Conservation (phyloP, 2,888 invertebrate genomes). For the Gari tellinella region DNA sequence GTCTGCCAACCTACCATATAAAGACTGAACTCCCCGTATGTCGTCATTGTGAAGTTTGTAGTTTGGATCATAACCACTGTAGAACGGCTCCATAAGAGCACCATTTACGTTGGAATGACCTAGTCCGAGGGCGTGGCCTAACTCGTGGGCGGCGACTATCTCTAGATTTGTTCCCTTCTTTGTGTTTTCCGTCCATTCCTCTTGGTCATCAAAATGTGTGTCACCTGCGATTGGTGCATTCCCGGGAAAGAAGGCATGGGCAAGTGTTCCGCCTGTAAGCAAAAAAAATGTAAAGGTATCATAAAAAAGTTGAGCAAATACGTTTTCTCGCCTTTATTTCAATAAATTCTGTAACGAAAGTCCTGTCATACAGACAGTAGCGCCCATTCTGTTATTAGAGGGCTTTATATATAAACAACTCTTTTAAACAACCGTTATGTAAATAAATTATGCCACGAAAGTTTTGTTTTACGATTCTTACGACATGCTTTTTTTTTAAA, state of each 20-base stretch:
- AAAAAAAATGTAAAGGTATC: no score
- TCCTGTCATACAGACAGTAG: no score
- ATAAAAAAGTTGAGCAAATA: no score
- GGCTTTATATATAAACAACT: no score
- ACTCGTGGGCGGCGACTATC: slow-evolving; percentile 83
- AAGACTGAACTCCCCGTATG: slow-evolving; percentile 76
- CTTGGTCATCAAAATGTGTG: slow-evolving; percentile 83
- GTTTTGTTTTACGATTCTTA: no score
- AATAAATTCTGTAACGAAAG: no score
- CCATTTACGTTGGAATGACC: slow-evolving; percentile 79
- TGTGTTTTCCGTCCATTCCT: slow-evolving; percentile 78
- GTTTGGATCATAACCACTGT: slow-evolving; percentile 80
- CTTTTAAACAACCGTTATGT: no score
- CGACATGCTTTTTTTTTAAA: no score
- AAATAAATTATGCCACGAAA: no score
- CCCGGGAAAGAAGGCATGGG: slow-evolving; percentile 83
- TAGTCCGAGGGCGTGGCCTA: slow-evolving; percentile 83
- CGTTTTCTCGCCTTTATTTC: no score
- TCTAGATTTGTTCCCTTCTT: slow-evolving; percentile 76
- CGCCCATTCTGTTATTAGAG: no score
- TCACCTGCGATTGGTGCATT: slow-evolving; percentile 75
- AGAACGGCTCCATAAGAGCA: slow-evolving; percentile 83
- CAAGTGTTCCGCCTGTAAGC: slow-evolving; percentile 77
- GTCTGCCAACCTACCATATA: slow-evolving; percentile 79
- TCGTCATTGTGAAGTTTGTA: slow-evolving; percentile 80